A percentile compares a stretch with the other conserved stretches of the same genome.
Conservation (phyloP, 2,888 invertebrate genomes). For the Phytoseiulus persimilis region DNA sequence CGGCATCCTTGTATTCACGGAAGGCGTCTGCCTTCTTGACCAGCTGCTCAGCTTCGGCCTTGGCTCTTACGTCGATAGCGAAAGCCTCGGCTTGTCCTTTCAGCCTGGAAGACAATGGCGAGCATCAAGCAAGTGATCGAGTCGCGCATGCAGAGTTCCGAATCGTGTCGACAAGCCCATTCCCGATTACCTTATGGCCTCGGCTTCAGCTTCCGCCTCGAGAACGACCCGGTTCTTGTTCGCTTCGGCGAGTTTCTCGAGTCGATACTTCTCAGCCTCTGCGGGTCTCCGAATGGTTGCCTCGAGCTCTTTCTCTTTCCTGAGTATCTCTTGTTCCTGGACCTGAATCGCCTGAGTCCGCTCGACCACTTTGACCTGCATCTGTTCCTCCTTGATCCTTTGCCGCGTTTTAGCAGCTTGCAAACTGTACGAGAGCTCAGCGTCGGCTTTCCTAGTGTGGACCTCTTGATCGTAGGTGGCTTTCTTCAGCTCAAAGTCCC, state of each 20-base stretch:
- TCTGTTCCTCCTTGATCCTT: constrained; percentile 88
- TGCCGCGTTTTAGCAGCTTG: constrained; percentile 87
- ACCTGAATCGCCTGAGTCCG: constrained; percentile 85
- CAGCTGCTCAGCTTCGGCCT: constrained; percentile 94
- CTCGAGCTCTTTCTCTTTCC: constrained; percentile 82
- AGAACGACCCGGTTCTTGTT: constrained; percentile 75
- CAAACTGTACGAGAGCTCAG: constrained; percentile 51
- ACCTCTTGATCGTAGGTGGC: constrained; percentile 95
- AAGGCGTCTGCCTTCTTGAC: constrained; percentile 95
- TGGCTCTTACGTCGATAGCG: constrained; percentile 86
- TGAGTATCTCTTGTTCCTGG: constrained; percentile 88
- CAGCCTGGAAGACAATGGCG: too few relatives aligned
- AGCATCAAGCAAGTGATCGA: too few relatives aligned
- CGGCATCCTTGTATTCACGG: constrained; percentile 89
- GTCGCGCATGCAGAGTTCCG: too few relatives aligned
- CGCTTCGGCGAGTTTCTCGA: constrained; percentile 91
- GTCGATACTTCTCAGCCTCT: constrained; percentile 80
- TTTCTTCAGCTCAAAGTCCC: constrained; percentile 93
- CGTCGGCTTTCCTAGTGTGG: constrained; percentile 67
- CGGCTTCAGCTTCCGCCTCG: constrained; percentile 90
- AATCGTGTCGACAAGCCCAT: background rate
- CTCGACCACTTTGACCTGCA: constrained; percentile 76
- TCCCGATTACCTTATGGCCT: constrained; percentile 63
- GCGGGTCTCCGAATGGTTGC: constrained; percentile 86
- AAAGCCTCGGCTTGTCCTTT: constrained; percentile 71